These are phyloP conservation scores for Perdita meconis DNA, from an alignment of 2,888 invertebrate genomes.

Conservation along the genomic window DNA sequence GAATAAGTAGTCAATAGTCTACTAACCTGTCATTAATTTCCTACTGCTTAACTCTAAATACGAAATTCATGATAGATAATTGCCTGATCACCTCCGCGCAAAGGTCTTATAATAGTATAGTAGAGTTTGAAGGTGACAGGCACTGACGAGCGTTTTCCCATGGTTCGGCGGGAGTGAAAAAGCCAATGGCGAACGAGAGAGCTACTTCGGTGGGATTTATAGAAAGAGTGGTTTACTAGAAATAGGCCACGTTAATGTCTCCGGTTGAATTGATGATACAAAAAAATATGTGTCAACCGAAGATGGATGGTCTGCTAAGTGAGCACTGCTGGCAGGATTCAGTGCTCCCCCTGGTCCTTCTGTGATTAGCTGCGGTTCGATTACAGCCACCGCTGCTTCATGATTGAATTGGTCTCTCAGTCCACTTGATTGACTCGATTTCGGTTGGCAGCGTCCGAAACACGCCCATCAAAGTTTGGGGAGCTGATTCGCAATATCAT, in stretches of 20 bases:
- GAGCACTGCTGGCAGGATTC: neutral
- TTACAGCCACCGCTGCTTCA: slow-evolving; percentile 7
- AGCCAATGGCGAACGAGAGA: neutral
- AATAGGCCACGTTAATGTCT: slow-evolving; percentile 13
- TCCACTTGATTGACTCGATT: slow-evolving; percentile 8
- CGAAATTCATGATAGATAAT: too few species aligned
- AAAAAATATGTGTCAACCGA: slow-evolving; percentile 11
- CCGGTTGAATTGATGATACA: slow-evolving; percentile 10
- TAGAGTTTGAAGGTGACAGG: too few species aligned
- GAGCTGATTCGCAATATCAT: neutral
- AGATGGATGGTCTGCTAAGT: slow-evolving; percentile 13
- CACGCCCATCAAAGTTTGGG: neutral
- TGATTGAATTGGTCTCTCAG: slow-evolving; percentile 4
- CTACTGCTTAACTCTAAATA: too few species aligned
- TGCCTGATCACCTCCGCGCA: too few species aligned
- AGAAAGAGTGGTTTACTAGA: slow-evolving; percentile 1
- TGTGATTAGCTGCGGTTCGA: slow-evolving; percentile 8
- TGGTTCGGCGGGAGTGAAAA: neutral
- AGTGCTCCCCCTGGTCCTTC: slow-evolving; percentile 8
- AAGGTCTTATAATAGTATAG: too few species aligned
- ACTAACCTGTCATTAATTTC: too few species aligned
- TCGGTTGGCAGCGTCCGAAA: neutral
- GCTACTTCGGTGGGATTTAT: slow-evolving; percentile 1
- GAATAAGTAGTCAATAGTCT: too few species aligned
- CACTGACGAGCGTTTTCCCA: slow-evolving; percentile 9